Base-by-base conservation (phyloP, 2,797 vertebrate genomes). In the Myoxocephalus aenaeus region DNA sequence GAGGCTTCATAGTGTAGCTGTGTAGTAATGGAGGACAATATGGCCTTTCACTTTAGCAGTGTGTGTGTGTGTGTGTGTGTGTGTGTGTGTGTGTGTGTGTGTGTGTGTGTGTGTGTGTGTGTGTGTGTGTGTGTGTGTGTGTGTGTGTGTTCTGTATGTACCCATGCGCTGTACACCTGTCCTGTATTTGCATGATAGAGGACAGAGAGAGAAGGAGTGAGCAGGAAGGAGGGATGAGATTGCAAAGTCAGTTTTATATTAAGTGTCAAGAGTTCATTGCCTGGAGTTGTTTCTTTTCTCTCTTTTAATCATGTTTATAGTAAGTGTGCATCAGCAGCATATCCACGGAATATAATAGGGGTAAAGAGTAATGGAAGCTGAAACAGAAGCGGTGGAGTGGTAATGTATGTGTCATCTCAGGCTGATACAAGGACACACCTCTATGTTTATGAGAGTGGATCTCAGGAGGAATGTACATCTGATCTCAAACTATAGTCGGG, bases 301-400 rank as follows among this genome's bases (percentile, higher is more conserved):
- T 65, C 42, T 87, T 90, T 89, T 87, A 82, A 90, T 90, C 86
- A 77, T 89, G 84, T 89, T 90, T 84, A 85, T 83, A 83, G 88
- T 75, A 81, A 83, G 83, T 70, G 77, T 83, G 86, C 77, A 68
- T 87, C 72, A 3, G 72, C 80, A 80, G 80, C 77, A 80, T 42
- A 72, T 81, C 70, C 70, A 12, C 62, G 0, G 48, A 74, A 73
- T 79, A 78, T 76, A 87, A 91, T 71, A 20, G 54, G 59, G 65
- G 29, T 80, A 68, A 85, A 75, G 83, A 89, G 77, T 82, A 86
- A 88, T 82, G 71, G 85, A 82, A 88, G 83, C 73, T 70, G 82
- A 84, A 89, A 65, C 58, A 79, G 84, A 87, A 63, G 86, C 66
- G 11, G 73, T 15, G 76, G 70, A 73, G 66, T 86, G 74, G 69